A percentile compares a stretch with the other conserved stretches of the same genome.
phyloP scores from a whole-genome alignment of 2,797 vertebrate genomes.

The Cossypha heuglini region DNA sequence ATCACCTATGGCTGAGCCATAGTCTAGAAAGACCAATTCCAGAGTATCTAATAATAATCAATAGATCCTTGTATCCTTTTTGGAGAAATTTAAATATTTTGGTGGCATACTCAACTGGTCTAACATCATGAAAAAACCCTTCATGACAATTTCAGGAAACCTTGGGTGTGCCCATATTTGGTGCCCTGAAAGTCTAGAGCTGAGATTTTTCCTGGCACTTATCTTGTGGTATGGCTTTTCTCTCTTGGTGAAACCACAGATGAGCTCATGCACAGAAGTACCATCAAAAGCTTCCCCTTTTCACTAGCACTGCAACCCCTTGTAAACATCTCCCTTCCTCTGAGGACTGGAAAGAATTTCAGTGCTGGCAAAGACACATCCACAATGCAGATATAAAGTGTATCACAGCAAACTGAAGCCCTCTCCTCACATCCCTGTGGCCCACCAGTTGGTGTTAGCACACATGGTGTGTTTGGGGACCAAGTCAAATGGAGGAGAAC shows the following conservation, averaged over 20 bases:
- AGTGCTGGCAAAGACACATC: neutral
- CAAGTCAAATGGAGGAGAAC: neutral
- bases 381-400: neutral
- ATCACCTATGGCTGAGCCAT: neutral
- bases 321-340: neutral
- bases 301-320: neutral
- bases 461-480: neutral
- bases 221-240: neutral
- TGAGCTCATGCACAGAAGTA: fast-evolving
- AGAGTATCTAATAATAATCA: neutral
- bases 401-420: neutral
- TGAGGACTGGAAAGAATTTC: neutral
- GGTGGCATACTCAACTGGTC: neutral
- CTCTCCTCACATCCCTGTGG: neutral
- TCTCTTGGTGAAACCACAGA: neutral
- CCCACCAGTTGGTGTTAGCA: fast-evolving
- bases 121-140: neutral
- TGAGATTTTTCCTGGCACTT: neutral
- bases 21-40: neutral
- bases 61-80: neutral
- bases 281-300: neutral
- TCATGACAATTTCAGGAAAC: neutral
- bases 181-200: neutral
- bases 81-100: neutral
- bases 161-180: fast-evolving